Base-by-base conservation (phyloP, 2,797 vertebrate genomes). In the Sebastes diploproa region DNA sequence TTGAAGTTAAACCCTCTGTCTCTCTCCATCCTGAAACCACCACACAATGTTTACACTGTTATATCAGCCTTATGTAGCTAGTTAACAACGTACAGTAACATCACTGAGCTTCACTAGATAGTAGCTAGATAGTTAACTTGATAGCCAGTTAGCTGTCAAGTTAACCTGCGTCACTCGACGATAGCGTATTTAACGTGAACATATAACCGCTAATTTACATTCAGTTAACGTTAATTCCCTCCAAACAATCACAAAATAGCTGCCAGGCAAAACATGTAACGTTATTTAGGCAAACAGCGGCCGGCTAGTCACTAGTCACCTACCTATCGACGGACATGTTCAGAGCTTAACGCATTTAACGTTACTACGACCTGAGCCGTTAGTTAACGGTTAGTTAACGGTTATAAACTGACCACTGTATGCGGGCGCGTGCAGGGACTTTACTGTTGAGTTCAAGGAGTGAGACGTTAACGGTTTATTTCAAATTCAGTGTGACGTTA, bases 1-100 rank as follows among this genome's bases (percentile, higher is more conserved):
- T 94, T 96, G 85, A 96, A 96, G 82, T 87, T 94, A 64, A 96
- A 96, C 2, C 91, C 50, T 3, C 71, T 78, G 54, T 89, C 87
- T 88, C 80, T 92, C 61, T 96, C 94, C 96, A 96, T 96, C 13
- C 91, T 95, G 65, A 75, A 82, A 69, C 1, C 46, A 52, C 46
- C 2, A 16, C 1, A 46, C 7, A 67, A 1, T 14, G 30, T 3
- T 20, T 4, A 50, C 6, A 30, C 34, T 36, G 34, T 12, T 25
- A 38, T 38, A 0, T 38, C 12, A 10, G 46, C 46, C 4, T 20
- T 8, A 22, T 32, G 0, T 14, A 38, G 12, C 36, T 38, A 6
- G 9, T 0, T 38, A 38, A 36, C 34, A 38, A 38, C 36, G 36
- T 36, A 30, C 38, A 9, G 36, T 18, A 5, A 27, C 34, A 22